Percentiles rank a stretch among this genome's conserved stretches.
phyloP scores from a whole-genome alignment of 2,888 invertebrate species.

The Drosophila rellima region DNA sequence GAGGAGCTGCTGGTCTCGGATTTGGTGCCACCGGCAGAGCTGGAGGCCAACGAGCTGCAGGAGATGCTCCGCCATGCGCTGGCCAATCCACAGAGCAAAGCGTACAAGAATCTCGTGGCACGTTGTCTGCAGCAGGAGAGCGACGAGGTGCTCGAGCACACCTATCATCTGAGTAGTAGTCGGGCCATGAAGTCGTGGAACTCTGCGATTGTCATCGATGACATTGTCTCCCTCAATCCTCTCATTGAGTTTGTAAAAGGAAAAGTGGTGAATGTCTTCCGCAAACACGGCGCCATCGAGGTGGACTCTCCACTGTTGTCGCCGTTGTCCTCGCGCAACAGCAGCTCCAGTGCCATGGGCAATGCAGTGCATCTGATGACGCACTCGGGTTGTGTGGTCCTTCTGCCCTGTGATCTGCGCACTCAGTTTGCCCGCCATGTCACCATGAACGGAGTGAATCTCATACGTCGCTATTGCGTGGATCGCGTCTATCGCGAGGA shows the following conservation, averaged over 20 bases:
- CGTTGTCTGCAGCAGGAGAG: constrained; percentile 85
- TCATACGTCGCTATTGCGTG: constrained; percentile 93
- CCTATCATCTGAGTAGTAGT: constrained; percentile 90
- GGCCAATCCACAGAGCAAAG: constrained; percentile 92
- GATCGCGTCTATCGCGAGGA: constrained; percentile 95
- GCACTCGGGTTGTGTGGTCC: constrained; percentile 93
- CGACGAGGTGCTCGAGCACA: constrained; percentile 88
- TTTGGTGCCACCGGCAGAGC: constrained; percentile 92
- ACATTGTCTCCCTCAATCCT: constrained; percentile 85
- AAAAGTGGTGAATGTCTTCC: constrained; percentile 88
- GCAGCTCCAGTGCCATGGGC: constrained; percentile 61
- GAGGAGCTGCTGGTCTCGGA: constrained; percentile 93
- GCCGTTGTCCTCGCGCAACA: constrained; percentile 88
- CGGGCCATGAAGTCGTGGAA: constrained; percentile 83
- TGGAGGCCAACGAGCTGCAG: constrained; percentile 94
- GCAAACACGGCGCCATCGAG: constrained; percentile 92
- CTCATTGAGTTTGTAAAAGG: constrained; percentile 85
- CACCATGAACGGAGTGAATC: constrained; percentile 91
- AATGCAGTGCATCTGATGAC: constrained; percentile 93
- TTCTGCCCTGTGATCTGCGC: constrained; percentile 93
- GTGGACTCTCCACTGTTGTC: constrained; percentile 93
- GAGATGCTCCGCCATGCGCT: constrained; percentile 93
- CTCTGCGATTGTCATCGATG: constrained; percentile 77
- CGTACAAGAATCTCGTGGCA: constrained; percentile 90
- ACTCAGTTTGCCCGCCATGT: constrained; percentile 93